phyloP scores from a whole-genome alignment of 2,113 vertebrate genomes.

The Crotalus helleri region DNA sequence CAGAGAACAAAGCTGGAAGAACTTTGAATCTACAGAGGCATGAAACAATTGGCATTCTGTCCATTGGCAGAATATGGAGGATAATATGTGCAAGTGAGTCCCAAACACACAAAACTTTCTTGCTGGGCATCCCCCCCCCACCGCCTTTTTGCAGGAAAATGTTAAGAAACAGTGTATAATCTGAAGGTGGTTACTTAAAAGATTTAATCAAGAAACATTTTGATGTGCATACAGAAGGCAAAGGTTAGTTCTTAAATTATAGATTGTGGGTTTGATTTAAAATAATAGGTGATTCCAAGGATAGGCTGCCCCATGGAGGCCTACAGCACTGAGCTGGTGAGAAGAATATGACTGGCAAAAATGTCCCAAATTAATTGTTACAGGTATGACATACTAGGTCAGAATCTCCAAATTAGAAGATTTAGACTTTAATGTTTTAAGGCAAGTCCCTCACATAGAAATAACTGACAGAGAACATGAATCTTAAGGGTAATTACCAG shows the following conservation, averaged over 20 bases:
- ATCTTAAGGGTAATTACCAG: background rate
- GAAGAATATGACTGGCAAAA: background rate
- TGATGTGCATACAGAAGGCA: background rate
- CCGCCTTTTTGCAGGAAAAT: background rate
- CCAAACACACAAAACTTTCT: background rate
- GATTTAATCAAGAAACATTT: background rate
- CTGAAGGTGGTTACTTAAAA: background rate
- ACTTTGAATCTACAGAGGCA: background rate
- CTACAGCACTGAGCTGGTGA: background rate
- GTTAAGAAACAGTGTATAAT: background rate
- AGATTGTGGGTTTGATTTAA: background rate
- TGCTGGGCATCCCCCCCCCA: background rate
- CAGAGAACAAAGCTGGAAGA: background rate
- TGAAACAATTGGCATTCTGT: background rate
- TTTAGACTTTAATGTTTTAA: background rate
- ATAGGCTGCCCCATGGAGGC: background rate
- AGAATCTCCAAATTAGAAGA: background rate
- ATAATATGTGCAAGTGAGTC: background rate
- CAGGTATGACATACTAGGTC: background rate
- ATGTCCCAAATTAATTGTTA: background rate
- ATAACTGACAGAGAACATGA: background rate
- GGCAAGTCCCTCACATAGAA: background rate
- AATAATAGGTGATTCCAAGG: background rate
- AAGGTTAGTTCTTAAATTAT: background rate
- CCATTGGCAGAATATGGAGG: background rate